Evolutionary conservation across 2,888 invertebrate species (phyloP).

Genomic region (Polydrusus cervinus): DNA sequence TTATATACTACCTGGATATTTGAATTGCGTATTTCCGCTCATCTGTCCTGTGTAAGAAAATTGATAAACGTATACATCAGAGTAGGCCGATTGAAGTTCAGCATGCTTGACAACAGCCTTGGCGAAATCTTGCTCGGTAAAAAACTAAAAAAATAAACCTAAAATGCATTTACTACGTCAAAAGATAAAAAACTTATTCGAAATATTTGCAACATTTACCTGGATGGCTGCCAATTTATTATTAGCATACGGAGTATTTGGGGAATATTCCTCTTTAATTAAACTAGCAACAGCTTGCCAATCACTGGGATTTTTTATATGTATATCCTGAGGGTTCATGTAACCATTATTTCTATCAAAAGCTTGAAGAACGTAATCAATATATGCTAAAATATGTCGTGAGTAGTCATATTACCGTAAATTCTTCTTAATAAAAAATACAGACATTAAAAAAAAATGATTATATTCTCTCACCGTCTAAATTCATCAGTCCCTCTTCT

Average conservation of each 20-base stretch:
- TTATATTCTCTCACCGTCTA: conserved; percentile 2
- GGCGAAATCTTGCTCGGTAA: conserved; percentile 53
- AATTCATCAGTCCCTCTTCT: conserved; percentile 51
- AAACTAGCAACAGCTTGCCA: conserved; percentile 42
- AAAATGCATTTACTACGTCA: too few relatives aligned
- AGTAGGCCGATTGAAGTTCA: conserved; percentile 50
- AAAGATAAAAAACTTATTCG: too few relatives aligned
- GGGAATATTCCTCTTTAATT: conserved; percentile 55
- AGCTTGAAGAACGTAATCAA: conserved; percentile 16
- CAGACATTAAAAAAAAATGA: too few relatives aligned
- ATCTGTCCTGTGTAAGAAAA: conserved; percentile 54
- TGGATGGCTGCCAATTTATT: conserved; percentile 51
- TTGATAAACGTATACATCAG: conserved; percentile 54
- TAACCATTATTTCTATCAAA: conserved; percentile 46
- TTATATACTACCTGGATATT: conserved; percentile 44
- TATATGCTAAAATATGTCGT: background rate
- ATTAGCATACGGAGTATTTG: conserved; percentile 38
- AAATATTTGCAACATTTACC: conserved; percentile 32
- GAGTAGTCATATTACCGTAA: too few relatives aligned
- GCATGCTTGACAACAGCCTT: conserved; percentile 54
- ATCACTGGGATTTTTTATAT: conserved; percentile 38
- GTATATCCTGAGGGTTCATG: conserved; percentile 52
- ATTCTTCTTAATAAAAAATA: too few relatives aligned
- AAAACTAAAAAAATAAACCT: conserved; percentile 51
- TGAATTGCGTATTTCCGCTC: conserved; percentile 50